Conservation (phyloP, 2,888 invertebrate genomes). For the Nymphalis c-album region DNA sequence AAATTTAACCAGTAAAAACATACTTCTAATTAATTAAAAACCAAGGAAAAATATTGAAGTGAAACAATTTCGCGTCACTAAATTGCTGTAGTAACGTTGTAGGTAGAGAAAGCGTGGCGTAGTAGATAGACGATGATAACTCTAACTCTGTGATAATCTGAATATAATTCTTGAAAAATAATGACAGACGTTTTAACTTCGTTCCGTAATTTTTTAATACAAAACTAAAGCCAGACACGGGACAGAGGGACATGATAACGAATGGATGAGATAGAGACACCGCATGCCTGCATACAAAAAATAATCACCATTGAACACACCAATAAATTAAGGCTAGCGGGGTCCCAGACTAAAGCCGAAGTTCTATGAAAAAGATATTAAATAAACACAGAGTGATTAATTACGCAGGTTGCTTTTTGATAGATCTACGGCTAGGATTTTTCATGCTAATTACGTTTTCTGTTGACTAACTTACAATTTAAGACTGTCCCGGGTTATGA, state of each 20-base stretch:
- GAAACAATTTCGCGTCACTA: no score
- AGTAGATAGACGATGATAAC: background rate
- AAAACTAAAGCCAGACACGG: conserved; percentile 29
- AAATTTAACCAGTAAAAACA: no score
- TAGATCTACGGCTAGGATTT: conserved; percentile 29
- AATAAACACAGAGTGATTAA: background rate
- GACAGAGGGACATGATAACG: conserved; percentile 18
- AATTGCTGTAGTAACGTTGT: no score
- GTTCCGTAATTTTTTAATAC: conserved; percentile 20
- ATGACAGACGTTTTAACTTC: conserved; percentile 31
- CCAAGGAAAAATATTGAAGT: no score
- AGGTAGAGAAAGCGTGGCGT: no score
- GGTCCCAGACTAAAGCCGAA: conserved; percentile 26
- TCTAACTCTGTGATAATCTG: background rate
- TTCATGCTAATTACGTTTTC: conserved; percentile 40
- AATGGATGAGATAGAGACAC: conserved; percentile 26
- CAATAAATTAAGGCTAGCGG: conserved; percentile 27
- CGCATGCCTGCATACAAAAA: conserved; percentile 27
- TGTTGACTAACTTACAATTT: conserved; percentile 43
- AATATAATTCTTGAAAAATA: background rate
- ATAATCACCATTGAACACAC: conserved; percentile 11
- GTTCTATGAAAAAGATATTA: conserved; percentile 29
- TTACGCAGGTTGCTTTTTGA: conserved; percentile 19
- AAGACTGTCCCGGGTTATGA: conserved; percentile 40
- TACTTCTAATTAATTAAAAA: no score